These are phyloP conservation scores for Nautilus pompilius DNA, from an alignment of 1,140 invertebrate genomes.

Conservation along the genomic window DNA sequence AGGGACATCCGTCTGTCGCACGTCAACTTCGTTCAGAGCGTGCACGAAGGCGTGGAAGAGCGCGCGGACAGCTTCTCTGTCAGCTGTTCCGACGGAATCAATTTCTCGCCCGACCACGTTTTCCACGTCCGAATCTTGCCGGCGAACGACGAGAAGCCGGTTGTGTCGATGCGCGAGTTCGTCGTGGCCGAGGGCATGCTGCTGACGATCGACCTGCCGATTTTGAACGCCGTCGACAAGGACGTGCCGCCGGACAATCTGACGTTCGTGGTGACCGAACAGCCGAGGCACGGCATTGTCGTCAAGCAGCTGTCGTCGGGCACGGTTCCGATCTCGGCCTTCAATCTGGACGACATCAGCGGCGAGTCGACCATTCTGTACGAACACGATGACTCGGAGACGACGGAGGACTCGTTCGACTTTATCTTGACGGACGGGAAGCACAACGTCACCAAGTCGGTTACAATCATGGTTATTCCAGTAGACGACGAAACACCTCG, in stretches of 20 bases:
- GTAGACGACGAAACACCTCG: conserved; percentile 56
- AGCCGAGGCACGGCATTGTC: conserved; percentile 52
- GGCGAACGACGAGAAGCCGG: conserved; percentile 56
- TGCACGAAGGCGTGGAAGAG: conserved; percentile 53
- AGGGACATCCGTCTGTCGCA: conserved; percentile 39
- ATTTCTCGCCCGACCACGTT: conserved; percentile 28
- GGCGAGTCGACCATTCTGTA: conserved; percentile 52
- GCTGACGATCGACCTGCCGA: conserved; percentile 52
- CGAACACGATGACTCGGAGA: conserved; percentile 55
- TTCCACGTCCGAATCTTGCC: conserved; percentile 51
- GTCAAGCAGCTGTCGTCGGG: conserved; percentile 40
- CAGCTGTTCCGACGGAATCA: conserved; percentile 54
- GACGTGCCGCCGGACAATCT: conserved; percentile 52
- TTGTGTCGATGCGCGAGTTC: conserved; percentile 51
- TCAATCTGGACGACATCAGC: conserved; percentile 50
- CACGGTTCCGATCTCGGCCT: conserved; percentile 36
- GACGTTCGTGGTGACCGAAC: conserved; percentile 43
- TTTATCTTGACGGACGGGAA: conserved; percentile 51
- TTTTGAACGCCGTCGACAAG: conserved; percentile 53
- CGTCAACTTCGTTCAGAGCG: conserved; percentile 56
- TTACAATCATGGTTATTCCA: conserved; percentile 51
- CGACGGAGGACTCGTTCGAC: conserved; percentile 48
- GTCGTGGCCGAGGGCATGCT: conserved; percentile 54
- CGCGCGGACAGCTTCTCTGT: conserved; percentile 47
- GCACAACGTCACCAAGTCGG: conserved; percentile 45